Evolutionary conservation across 2,797 vertebrate genomes (phyloP), one percentile per base, ranked within the genome.

Genomic region (Toxotes lorentzi): DNA sequence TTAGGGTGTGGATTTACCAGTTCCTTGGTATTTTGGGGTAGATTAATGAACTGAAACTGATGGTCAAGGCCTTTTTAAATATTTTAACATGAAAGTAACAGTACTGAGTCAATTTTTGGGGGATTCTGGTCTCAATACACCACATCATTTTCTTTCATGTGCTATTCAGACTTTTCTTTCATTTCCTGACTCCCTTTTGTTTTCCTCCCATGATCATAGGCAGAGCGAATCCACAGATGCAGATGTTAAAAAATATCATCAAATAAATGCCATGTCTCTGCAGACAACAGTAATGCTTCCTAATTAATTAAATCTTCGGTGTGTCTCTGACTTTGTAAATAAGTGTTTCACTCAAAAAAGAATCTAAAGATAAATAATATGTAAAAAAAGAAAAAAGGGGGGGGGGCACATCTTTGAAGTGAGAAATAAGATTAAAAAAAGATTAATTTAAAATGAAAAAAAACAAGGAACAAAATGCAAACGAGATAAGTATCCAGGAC

Each of bases 251-350:
- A 73, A 69, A 75, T 68, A 66, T 43, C 64, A 60, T 45, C n/a
- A 51, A 38, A 68, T 45, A 79, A 82, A 81, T 56, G 70, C 7
- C 61, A 51, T 9, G n/a, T 76, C 71, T 73, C 64, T 69, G 50
- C 83, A 9, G 56, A 78, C 61, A 45, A 48, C 65, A 47, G 32
- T 19, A 38, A 59, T 21, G 24, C 56, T 24, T 60, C 27, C 27
- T 57, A 48, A 60, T 62, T 34, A 69, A 62, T 57, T 8, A 14
- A 40, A 58, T 69, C 34, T 54, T 58, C 47, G 35, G 2, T 66
- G 38, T 34, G 16, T 9, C 12, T 67, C 16, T 66, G 41, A 63
- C 68, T 67, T 65, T 60, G 14, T 41, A 41, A 41, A 14, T 64
- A 21, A 56, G 41, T 47, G 13, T 17, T 21, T 1, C 21, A 10